Base-by-base conservation (phyloP, 2,113 vertebrate genomes). In the Oplegnathus fasciatus region DNA sequence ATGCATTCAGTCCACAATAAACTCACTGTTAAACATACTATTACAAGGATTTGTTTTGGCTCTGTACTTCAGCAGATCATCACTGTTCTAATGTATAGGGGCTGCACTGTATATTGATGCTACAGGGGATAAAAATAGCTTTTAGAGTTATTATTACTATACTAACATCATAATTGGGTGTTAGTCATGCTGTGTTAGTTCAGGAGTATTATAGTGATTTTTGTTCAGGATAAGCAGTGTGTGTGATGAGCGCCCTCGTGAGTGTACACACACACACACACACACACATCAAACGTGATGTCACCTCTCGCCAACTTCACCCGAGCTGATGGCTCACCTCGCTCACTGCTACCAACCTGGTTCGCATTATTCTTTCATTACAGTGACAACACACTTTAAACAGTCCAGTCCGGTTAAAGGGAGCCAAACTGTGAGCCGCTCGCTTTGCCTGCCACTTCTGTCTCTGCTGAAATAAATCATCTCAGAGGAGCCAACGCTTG, bases 321-420 rank as follows among this genome's bases (percentile, higher is more conserved):
- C 46, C 22, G 57, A 40, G 42, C 73, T 87, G 80, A 89, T 58
- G 75, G 54, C 82, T 54, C 32, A 46, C 62, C 75, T 62, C 42
- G 26, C 82, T 78, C 84, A 1, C 83, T 76, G 88, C 90, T 66
- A 75, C 84, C 85, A 90, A 81, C 84, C 90, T 93, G 92, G 85
- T 91, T 94, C 88, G 67, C 83, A 91, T 94, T 94, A 94, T 89
- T 91, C 84, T 87, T 93, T 93, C 92, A 94, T 94, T 94, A 94
- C 64, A 94, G 85, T 90, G 88, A 86, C 91, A 90, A 9, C 83
- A 82, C 90, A 89, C 81, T 91, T 90, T 82, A 90, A 91, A 83
- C 85, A 91, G 92, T 84, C 64, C 86, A 67, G 77, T 84, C 40
- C 66, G 55, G 88, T 84, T 37, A 72, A 30, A 60, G 46, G 37